These are phyloP conservation scores for Salpingus planirostris DNA, from an alignment of 2,888 invertebrate species.

Conservation along the genomic window DNA sequence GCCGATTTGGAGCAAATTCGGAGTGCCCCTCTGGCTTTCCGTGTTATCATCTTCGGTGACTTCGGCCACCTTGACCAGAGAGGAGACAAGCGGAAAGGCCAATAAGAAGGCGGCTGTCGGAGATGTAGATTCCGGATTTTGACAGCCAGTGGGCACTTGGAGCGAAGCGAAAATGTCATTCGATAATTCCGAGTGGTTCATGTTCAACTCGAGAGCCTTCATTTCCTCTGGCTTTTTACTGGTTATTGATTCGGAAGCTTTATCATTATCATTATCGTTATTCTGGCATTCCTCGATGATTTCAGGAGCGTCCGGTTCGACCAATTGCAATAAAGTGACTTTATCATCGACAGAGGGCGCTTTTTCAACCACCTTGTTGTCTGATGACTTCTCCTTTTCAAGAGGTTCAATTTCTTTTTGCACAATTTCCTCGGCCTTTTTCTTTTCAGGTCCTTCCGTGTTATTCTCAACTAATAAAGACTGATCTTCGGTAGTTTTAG, in stretches of 20 bases:
- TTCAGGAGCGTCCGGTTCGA: neutral
- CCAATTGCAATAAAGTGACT: neutral
- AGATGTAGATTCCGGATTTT: slow-evolving; percentile 54
- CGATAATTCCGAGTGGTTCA: slow-evolving; percentile 46
- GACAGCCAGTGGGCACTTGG: slow-evolving; percentile 47
- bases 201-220: slow-evolving; percentile 25
- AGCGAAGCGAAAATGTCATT: slow-evolving; percentile 53
- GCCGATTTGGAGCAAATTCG: slow-evolving; percentile 43
- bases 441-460: slow-evolving; percentile 1
- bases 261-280: neutral
- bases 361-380: slow-evolving; percentile 1
- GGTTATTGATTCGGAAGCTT: neutral
- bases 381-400: slow-evolving; percentile 4
- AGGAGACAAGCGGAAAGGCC: slow-evolving; percentile 65
- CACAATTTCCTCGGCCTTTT: slow-evolving; percentile 5
- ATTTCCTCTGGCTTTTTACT: slow-evolving; percentile 11
- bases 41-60: slow-evolving; percentile 46
- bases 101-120: slow-evolving; percentile 70
- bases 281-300: slow-evolving; percentile 2
- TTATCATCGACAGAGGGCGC: neutral
- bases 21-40: slow-evolving; percentile 41
- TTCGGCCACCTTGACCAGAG: slow-evolving; percentile 46
- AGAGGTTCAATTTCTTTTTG: slow-evolving; percentile 1
- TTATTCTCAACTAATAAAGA: neutral
- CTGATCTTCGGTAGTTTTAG: neutral